A percentile compares a stretch with the other conserved stretches of the same genome.
These are phyloP conservation scores for Biston betularia DNA, from an alignment of 2,888 invertebrate species.

Conservation along the genomic window DNA sequence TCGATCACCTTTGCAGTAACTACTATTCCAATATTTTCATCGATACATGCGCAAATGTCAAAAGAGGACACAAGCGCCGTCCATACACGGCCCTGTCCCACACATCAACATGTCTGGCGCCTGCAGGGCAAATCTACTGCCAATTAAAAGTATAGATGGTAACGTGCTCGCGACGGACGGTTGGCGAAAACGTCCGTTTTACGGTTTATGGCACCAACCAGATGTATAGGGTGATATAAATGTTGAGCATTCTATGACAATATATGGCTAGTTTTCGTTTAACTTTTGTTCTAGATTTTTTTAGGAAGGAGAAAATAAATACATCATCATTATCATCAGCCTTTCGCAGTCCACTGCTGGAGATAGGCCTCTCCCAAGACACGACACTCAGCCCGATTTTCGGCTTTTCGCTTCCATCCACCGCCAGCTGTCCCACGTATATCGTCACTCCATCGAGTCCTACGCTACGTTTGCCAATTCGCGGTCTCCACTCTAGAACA, in stretches of 20 bases:
- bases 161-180: constrained; percentile 72
- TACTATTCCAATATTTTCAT: background rate
- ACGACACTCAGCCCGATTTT: no score
- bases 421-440: no score
- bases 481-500: no score
- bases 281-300: background rate
- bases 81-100: constrained; percentile 57
- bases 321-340: no score
- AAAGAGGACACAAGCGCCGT: constrained; percentile 45
- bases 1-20: background rate
- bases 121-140: constrained; percentile 74
- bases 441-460: no score
- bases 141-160: constrained; percentile 83
- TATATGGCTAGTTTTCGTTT: background rate
- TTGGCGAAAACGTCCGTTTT: constrained; percentile 56
- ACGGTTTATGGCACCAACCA: constrained; percentile 61
- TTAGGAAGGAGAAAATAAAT: no score
- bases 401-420: no score
- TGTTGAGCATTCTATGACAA: background rate
- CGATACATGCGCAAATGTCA: constrained; percentile 34
- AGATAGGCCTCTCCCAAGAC: no score
- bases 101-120: constrained; percentile 68
- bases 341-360: no score
- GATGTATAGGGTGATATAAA: constrained; percentile 55
- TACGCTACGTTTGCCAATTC: no score